Percentiles rank a stretch among this genome's conserved stretches.
Conservation (phyloP, 2,888 invertebrate genomes). For the Hololepta plana region DNA sequence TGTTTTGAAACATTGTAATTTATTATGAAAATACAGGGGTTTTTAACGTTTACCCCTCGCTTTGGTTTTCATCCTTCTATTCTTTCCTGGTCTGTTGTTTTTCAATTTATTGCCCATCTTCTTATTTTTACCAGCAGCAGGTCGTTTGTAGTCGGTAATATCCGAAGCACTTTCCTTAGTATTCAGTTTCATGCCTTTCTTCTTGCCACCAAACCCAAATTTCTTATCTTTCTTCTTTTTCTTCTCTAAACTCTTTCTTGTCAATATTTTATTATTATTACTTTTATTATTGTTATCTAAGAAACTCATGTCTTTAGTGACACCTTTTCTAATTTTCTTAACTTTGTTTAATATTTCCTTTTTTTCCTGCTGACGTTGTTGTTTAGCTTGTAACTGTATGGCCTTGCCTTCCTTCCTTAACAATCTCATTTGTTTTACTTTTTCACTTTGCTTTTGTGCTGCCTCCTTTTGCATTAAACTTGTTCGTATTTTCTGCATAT, state of each 20-base stretch:
- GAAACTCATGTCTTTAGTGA: conserved; percentile 62
- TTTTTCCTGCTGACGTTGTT: conserved; percentile 79
- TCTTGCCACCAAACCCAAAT: conserved; percentile 92
- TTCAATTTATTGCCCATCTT: conserved; percentile 9
- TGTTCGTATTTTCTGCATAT: conserved; percentile 89
- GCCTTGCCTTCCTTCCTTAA: conserved; percentile 89
- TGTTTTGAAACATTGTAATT: too few relatives aligned
- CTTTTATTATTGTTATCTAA: conserved; percentile 37
- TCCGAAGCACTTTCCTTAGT: conserved; percentile 61
- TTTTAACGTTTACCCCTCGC: conserved; percentile 19
- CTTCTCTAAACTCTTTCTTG: conserved; percentile 27
- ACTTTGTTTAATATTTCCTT: conserved; percentile 81
- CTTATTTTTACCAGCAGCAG: conserved; percentile 12
- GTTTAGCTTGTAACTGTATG: conserved; percentile 60
- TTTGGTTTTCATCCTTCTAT: conserved; percentile 28
- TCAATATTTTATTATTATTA: conserved; percentile 3
- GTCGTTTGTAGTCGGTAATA: conserved; percentile 34
- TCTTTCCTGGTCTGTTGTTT: conserved; percentile 29
- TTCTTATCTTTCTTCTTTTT: conserved; percentile 61
- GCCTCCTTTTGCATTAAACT: conserved; percentile 70
- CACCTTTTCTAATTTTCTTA: conserved; percentile 81
- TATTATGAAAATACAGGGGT: background rate
- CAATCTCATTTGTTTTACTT: conserved; percentile 72
- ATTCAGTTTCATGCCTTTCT: conserved; percentile 75
- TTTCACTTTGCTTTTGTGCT: conserved; percentile 72